phyloP scores from a whole-genome alignment of 2,797 vertebrate species.

The Microtus obscurus region DNA sequence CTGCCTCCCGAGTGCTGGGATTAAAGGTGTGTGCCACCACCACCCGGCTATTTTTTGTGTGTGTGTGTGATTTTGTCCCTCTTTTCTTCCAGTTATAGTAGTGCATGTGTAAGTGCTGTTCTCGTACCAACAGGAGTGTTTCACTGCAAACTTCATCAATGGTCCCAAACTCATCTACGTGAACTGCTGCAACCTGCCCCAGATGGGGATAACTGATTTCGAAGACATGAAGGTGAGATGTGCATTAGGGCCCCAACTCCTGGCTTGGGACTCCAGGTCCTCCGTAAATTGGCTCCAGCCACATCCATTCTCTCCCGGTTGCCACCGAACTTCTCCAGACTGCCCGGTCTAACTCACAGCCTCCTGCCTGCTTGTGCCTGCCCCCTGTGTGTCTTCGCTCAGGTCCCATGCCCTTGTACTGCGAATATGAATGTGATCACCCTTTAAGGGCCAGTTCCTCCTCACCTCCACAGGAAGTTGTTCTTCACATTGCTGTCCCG shows the following conservation, averaged over 20 bases:
- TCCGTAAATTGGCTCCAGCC: neutral
- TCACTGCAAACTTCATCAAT: conserved; percentile 92
- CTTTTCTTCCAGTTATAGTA: neutral
- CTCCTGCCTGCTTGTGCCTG: neutral
- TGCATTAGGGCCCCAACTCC: neutral
- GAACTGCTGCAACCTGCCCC: conserved; percentile 90
- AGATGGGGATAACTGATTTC: conserved; percentile 93
- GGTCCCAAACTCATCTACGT: conserved; percentile 93
- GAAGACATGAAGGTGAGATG: conserved; percentile 93
- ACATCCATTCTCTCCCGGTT: neutral
- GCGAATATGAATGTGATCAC: neutral
- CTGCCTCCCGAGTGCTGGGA: too few relatives aligned
- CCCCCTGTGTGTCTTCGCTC: neutral
- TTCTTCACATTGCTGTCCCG: neutral
- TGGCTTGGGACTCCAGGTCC: neutral
- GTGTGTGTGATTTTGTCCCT: conserved; percentile 23
- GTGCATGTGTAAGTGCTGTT: conserved; percentile 61
- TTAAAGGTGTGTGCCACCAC: too few relatives aligned
- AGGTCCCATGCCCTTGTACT: neutral
- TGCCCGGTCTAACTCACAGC: neutral
- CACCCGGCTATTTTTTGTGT: too few relatives aligned
- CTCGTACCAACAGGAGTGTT: conserved; percentile 90
- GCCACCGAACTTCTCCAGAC: neutral
- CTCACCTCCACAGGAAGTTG: conserved; percentile 19
- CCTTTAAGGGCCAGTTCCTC: neutral